Conservation (phyloP, 1,140 invertebrate species). For the Penaeus indicus region DNA sequence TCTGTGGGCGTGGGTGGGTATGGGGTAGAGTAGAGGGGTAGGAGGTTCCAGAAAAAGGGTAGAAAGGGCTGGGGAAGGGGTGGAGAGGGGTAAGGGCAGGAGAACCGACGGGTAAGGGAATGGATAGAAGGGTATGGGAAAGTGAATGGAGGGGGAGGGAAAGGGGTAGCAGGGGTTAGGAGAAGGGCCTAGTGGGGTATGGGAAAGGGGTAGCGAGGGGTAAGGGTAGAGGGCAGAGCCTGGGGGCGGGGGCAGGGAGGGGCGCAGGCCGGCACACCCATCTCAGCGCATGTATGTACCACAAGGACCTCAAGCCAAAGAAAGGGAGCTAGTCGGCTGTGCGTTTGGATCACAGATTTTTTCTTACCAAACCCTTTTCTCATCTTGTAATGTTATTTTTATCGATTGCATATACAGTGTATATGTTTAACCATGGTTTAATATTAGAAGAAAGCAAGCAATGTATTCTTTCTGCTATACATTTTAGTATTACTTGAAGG, state of each 20-base stretch:
- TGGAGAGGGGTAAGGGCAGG: too few relatives aligned
- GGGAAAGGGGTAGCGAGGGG: background rate
- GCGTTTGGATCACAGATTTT: background rate
- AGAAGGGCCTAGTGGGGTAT: background rate
- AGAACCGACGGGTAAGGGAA: too few relatives aligned
- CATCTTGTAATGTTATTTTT: slow-evolving; percentile 8
- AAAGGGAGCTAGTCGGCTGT: too few relatives aligned
- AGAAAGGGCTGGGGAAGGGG: too few relatives aligned
- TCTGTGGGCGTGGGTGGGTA: background rate
- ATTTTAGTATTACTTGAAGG: slow-evolving; percentile 28
- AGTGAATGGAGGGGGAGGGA: background rate
- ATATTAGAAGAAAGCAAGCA: slow-evolving; percentile 28
- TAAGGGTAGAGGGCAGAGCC: background rate
- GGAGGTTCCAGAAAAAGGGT: too few relatives aligned
- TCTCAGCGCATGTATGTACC: too few relatives aligned
- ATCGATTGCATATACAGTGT: slow-evolving; percentile 41
- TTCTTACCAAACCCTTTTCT: background rate
- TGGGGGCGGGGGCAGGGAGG: background rate
- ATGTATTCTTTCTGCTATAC: slow-evolving; percentile 19
- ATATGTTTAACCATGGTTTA: slow-evolving; percentile 48
- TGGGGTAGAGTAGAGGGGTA: background rate
- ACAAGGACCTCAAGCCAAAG: too few relatives aligned
- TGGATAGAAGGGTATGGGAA: background rate
- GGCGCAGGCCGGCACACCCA: too few relatives aligned
- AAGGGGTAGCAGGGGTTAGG: background rate